Conservation (phyloP, 1,140 invertebrate genomes). For the Plectrocnemia conspersa region DNA sequence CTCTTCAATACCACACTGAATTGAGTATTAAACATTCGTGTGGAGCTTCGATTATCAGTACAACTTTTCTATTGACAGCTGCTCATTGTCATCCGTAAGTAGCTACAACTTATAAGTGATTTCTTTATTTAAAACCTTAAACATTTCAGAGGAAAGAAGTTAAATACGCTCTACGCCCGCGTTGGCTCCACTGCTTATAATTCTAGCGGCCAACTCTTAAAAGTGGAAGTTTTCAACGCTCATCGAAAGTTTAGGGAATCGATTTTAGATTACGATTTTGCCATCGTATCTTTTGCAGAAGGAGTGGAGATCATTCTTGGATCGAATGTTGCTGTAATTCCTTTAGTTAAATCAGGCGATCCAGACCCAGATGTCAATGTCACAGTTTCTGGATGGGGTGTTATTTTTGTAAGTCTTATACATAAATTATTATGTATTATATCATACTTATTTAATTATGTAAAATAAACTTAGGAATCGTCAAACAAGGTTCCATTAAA, state of each 20-base stretch:
- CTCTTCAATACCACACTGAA: conserved; percentile 32
- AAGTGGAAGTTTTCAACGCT: conserved; percentile 33
- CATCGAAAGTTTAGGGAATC: conserved; percentile 40
- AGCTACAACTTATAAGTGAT: not conserved
- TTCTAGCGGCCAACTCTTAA: conserved; percentile 36
- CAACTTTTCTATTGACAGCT: conserved; percentile 46
- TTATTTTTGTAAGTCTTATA: conserved; percentile 22
- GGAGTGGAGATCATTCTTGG: conserved; percentile 17
- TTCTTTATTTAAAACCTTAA: no score
- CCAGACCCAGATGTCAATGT: conserved; percentile 12
- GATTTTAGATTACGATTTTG: conserved; percentile 49
- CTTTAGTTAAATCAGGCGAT: conserved; percentile 9
- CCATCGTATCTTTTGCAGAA: conserved; percentile 38
- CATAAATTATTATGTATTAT: no score
- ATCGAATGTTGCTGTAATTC: conserved; percentile 5
- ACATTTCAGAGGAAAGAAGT: no score
- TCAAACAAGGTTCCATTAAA: not conserved
- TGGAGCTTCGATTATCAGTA: conserved; percentile 44
- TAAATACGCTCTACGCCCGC: conserved; percentile 19
- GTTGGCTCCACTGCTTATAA: conserved; percentile 27
- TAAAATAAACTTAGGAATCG: conserved; percentile 7
- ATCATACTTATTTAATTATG: not conserved
- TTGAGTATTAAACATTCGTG: conserved; percentile 33
- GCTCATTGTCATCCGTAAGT: conserved; percentile 47
- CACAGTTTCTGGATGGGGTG: conserved; percentile 29